Base-by-base conservation (phyloP, 1,140 invertebrate genomes). In the Ceratina australensis region DNA sequence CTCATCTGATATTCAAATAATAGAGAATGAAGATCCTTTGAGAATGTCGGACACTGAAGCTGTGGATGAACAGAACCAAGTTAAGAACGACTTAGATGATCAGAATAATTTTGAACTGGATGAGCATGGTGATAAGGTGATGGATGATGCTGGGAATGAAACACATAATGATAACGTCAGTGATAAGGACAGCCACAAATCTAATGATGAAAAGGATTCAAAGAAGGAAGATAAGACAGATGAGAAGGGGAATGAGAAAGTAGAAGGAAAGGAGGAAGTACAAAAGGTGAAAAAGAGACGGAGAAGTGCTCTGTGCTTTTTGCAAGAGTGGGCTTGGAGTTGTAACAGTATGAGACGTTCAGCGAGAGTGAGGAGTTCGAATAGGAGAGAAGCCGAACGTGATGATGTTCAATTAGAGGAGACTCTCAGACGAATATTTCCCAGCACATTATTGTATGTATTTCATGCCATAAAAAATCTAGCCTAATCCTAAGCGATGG, bases 321-420 rank as follows among this genome's bases (percentile, higher is more conserved):
- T 96, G 13, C 94, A 96, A 80, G 94, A 95, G 80, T 95, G 95
- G 94, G 94, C 95, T 26, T 95, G 95, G 94, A 95, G 95, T 72
- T 86, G 85, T 56, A 88, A 84, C 81, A 95, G 93, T 75, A 96
- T 95, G 89, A 91, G 95, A 73, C 92, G 95, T 79, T 95, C 95
- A 3, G 94, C 95, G 3, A 87, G 95, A 61, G 95, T 93, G 18
- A 94, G 92, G 90, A 94, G 91, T 84, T 90, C 88, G 76, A 90
- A 88, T 72, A 92, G 89, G 90, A 94, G 89, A 71, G 93, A 93
- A 72, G 92, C 94, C 75, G 94, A 94, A 81, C 93, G 92, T 72
- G 94, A 94, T 74, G 95, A 95, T 91, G 93, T 94, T 79, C 94
- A 93, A 13, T 91, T 97, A 24, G 93, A 95, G 74, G 94, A 94